These are phyloP conservation scores for Zaprionus lineosus DNA, from an alignment of 2,888 invertebrate genomes.

Conservation along the genomic window DNA sequence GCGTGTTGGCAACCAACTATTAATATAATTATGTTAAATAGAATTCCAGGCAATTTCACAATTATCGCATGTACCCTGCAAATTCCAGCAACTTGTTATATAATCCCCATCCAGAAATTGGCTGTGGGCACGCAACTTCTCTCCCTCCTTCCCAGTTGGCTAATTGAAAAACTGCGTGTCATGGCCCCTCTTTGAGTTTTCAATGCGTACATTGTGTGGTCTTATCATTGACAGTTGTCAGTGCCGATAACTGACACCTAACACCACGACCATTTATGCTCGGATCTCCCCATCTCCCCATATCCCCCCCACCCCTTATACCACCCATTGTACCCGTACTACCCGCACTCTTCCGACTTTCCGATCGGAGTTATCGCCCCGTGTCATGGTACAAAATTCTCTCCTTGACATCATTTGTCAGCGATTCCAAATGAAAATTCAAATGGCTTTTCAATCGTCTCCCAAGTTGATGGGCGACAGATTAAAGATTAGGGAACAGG, in stretches of 20 bases:
- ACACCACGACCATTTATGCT: constrained; percentile 54
- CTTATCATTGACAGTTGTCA: constrained; percentile 68
- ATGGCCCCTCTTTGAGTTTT: constrained; percentile 6
- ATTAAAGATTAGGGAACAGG: constrained; percentile 18
- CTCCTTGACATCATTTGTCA: constrained; percentile 61
- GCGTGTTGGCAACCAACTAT: constrained; percentile 41
- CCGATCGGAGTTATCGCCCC: too few relatives aligned
- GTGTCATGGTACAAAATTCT: constrained; percentile 40
- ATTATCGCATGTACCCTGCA: constrained; percentile 56
- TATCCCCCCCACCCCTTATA: constrained; percentile 28
- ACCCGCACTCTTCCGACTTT: too few relatives aligned
- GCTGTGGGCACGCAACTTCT: constrained; percentile 44
- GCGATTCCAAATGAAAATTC: too few relatives aligned
- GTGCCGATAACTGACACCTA: constrained; percentile 63
- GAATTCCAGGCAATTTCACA: constrained; percentile 60
- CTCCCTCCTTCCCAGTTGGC: constrained; percentile 12
- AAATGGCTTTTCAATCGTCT: too few relatives aligned
- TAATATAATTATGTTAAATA: constrained; percentile 64
- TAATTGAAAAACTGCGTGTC: constrained; percentile 62
- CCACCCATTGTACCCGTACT: too few relatives aligned
- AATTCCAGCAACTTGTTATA: constrained; percentile 59
- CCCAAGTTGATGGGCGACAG: constrained; percentile 32
- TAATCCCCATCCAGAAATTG: constrained; percentile 43
- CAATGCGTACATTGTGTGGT: constrained; percentile 43
- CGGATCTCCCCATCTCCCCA: constrained; percentile 6